These are phyloP conservation scores for Pterostichus madidus DNA, from an alignment of 2,888 invertebrate genomes.

Conservation along the genomic window DNA sequence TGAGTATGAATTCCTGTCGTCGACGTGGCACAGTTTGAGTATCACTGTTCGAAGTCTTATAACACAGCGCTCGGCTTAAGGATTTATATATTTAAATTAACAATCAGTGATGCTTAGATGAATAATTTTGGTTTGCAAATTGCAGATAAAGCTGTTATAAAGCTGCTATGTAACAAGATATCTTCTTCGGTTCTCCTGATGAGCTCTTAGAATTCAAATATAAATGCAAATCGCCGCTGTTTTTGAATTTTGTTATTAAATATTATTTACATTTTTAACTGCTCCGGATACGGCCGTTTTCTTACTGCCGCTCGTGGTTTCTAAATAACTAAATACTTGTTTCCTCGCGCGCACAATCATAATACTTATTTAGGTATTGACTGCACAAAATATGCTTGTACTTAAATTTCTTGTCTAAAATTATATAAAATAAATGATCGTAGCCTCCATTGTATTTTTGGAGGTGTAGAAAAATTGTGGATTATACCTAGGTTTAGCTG, in stretches of 20 bases:
- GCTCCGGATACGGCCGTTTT: neutral
- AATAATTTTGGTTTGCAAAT: constrained; percentile 65
- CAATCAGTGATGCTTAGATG: constrained; percentile 62
- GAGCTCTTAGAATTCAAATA: constrained; percentile 74
- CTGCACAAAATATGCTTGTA: too few species aligned
- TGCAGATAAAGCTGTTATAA: constrained; percentile 59
- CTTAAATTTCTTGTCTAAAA: too few species aligned
- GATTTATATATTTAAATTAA: constrained; percentile 64
- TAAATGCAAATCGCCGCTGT: constrained; percentile 74
- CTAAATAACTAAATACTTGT: constrained; percentile 4
- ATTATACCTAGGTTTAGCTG: too few species aligned
- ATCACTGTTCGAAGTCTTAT: too few species aligned
- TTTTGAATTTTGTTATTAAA: constrained; percentile 57
- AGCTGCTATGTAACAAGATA: constrained; percentile 61
- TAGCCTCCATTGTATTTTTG: too few species aligned
- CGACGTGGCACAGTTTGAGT: too few species aligned
- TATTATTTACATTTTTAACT: constrained; percentile 58
- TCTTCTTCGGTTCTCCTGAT: constrained; percentile 47
- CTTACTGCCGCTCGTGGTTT: neutral
- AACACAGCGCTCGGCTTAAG: neutral
- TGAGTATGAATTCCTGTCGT: too few species aligned
- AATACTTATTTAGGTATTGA: too few species aligned
- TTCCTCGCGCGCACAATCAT: too few species aligned
- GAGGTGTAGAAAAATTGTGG: too few species aligned
- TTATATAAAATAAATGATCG: too few species aligned